These are phyloP conservation scores for Melikaiella ostensackeni DNA, from an alignment of 2,888 invertebrate genomes.

Conservation along the genomic window DNA sequence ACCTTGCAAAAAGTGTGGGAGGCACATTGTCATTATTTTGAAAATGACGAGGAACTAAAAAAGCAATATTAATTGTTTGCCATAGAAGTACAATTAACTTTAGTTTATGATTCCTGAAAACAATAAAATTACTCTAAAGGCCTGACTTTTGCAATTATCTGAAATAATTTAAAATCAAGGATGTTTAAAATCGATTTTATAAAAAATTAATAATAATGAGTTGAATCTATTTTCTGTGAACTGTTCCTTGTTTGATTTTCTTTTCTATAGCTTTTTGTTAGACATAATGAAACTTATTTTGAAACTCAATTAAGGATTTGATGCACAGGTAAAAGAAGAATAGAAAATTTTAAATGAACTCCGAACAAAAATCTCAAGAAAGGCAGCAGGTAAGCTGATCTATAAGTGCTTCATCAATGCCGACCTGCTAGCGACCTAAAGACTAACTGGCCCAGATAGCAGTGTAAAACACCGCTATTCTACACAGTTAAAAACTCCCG, in stretches of 20 bases:
- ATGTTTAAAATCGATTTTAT: not conserved
- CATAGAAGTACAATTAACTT: not conserved
- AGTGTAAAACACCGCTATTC: slow-evolving; percentile 35
- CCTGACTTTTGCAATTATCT: not conserved
- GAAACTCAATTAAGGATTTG: not conserved
- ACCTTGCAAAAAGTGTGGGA: slow-evolving; percentile 33
- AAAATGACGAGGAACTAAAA: slow-evolving; percentile 21
- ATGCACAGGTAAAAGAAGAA: not conserved
- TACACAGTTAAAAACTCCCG: slow-evolving; percentile 6
- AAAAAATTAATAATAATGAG: not conserved
- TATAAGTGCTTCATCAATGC: slow-evolving; percentile 33
- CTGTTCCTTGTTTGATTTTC: not conserved
- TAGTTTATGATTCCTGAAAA: not conserved
- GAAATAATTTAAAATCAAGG: not conserved
- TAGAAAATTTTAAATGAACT: slow-evolving; percentile 7
- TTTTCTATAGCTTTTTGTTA: not conserved
- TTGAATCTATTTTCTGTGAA: not conserved
- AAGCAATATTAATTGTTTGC: slow-evolving; percentile 9
- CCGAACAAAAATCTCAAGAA: slow-evolving; percentile 21
- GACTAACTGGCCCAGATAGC: slow-evolving; percentile 38
- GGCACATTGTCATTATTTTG: slow-evolving; percentile 8
- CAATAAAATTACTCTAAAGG: not conserved
- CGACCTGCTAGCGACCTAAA: slow-evolving; percentile 25
- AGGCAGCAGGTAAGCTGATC: slow-evolving; percentile 25
- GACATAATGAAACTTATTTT: not conserved